A percentile compares a stretch with the other conserved stretches of the same genome.
Evolutionary conservation across 2,888 invertebrate species (phyloP).

Genomic region (Caenorhabditis sulstoni): DNA sequence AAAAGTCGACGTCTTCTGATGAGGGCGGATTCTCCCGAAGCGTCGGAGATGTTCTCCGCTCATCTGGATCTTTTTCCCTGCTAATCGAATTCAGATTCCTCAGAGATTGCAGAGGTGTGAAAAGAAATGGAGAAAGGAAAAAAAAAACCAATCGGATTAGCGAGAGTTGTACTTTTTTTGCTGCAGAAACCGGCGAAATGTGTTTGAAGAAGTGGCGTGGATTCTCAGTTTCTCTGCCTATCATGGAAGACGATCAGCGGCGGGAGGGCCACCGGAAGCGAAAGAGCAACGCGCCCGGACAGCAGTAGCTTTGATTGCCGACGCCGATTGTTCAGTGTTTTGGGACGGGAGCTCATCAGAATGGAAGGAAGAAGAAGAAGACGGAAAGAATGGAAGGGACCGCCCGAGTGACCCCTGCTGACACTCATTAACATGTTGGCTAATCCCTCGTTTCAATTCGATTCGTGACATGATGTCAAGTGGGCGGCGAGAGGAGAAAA

Average conservation of each 20-base stretch:
- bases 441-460: constrained; percentile 43
- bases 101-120: constrained; percentile 32
- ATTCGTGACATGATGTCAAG: constrained; percentile 49
- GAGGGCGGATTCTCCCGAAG: not conserved
- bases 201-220: constrained; percentile 4
- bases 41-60: too few relatives aligned
- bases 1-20: not conserved
- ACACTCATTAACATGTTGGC: constrained; percentile 39
- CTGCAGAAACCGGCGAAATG: constrained; percentile 6
- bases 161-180: constrained; percentile 42
- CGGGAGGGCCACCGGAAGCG: constrained; percentile 28
- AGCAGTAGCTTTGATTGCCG: constrained; percentile 39
- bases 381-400: constrained; percentile 6
- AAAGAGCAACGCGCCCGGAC: constrained; percentile 40
- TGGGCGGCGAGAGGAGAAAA: constrained; percentile 19
- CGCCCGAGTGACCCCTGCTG: constrained; percentile 21
- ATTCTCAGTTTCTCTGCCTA: constrained; percentile 13
- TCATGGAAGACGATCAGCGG: constrained; percentile 46
- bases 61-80: not conserved
- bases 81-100: constrained; percentile 20
- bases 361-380: not conserved
- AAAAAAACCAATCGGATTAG: constrained; percentile 33
- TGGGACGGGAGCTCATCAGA: not conserved
- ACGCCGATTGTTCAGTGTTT: constrained; percentile 22
- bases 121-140: not conserved